Evolutionary conservation across 1,140 invertebrate genomes (phyloP).

Genomic region (Diachasmimorpha longicaudata): DNA sequence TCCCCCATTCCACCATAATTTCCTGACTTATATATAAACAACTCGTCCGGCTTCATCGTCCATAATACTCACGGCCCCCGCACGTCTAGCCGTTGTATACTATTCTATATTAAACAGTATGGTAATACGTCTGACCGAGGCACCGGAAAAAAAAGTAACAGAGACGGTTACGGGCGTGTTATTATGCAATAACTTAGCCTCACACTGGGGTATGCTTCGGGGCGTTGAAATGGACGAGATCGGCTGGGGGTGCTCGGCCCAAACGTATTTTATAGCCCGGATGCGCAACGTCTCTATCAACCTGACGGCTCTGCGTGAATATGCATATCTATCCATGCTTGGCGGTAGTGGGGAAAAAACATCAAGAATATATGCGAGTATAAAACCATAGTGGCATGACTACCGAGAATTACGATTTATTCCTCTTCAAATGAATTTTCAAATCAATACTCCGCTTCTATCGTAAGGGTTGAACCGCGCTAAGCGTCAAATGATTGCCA

Average conservation of each 20-base stretch:
- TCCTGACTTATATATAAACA: not conserved
- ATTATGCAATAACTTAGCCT: constrained; percentile 62
- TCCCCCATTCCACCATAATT: constrained; percentile 26
- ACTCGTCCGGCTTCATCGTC: not conserved
- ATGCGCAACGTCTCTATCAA: constrained; percentile 56
- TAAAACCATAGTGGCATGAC: constrained; percentile 9
- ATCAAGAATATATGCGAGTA: constrained; percentile 36
- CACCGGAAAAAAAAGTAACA: constrained; percentile 38
- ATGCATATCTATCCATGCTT: constrained; percentile 40
- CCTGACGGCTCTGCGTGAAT: constrained; percentile 37
- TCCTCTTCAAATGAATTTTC: not conserved
- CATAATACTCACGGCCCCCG: not conserved
- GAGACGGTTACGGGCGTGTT: constrained; percentile 51
- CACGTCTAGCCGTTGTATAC: constrained; percentile 3
- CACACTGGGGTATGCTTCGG: constrained; percentile 5
- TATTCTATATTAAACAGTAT: constrained; percentile 59
- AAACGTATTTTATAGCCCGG: constrained; percentile 51
- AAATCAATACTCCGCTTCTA: too few species aligned
- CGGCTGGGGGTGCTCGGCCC: constrained; percentile 29
- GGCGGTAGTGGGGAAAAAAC: constrained; percentile 17
- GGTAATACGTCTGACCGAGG: constrained; percentile 43
- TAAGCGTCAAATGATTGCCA: too few species aligned
- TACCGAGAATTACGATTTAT: not conserved
- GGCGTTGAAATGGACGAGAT: constrained; percentile 24
- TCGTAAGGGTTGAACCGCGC: not conserved